Percentiles rank a stretch among this genome's conserved stretches.
Evolutionary conservation across 1,140 invertebrate species (phyloP).

Genomic region (Cheumatopsyche charites): DNA sequence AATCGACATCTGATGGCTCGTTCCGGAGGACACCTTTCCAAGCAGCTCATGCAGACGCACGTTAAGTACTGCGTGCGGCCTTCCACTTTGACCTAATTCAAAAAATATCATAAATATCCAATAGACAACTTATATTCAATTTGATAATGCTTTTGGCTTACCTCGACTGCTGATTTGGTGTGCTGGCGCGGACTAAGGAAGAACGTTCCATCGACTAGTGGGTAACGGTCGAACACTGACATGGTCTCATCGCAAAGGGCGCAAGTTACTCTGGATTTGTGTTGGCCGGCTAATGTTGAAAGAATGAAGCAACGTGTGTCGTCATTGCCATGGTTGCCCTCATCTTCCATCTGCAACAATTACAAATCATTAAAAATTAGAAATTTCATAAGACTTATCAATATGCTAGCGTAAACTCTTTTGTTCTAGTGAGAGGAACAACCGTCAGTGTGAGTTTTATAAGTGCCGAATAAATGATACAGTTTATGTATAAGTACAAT

Average conservation of each 20-base stretch:
- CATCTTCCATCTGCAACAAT: conserved; percentile 91
- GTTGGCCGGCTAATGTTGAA: conserved; percentile 84
- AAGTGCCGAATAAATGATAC: no score
- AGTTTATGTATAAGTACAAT: no score
- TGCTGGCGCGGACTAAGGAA: conserved; percentile 93
- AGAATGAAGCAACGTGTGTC: conserved; percentile 93
- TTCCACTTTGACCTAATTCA: conserved; percentile 80
- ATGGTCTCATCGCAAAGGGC: conserved; percentile 88
- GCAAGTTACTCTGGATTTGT: conserved; percentile 82
- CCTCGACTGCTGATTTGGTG: conserved; percentile 82
- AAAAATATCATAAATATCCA: background rate
- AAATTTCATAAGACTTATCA: no score
- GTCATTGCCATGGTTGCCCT: conserved; percentile 95
- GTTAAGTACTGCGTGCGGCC: conserved; percentile 88
- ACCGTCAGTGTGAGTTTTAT: no score
- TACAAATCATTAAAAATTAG: conserved; percentile 44
- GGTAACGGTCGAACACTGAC: conserved; percentile 95
- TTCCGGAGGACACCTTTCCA: conserved; percentile 80
- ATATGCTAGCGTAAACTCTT: no score
- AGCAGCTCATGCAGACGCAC: conserved; percentile 90
- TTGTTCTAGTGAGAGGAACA: no score
- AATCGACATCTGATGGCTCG: conserved; percentile 76
- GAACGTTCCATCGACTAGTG: conserved; percentile 95
- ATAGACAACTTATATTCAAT: background rate
- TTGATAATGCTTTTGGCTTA: no score